Base-by-base conservation (phyloP, 2,797 vertebrate species). In the Sebastes iracundus region DNA sequence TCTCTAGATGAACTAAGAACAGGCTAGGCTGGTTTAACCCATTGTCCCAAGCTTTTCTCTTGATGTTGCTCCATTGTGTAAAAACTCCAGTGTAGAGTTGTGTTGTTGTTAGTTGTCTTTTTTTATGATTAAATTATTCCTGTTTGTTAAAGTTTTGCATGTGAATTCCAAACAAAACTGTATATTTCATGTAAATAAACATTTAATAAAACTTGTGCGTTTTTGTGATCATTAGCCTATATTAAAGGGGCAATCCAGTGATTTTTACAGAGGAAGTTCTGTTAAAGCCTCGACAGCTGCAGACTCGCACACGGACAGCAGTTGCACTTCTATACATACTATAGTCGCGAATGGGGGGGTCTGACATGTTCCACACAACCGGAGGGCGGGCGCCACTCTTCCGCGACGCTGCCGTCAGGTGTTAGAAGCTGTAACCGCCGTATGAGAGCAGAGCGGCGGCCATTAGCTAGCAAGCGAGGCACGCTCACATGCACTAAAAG, bases 51-150 rank as follows among this genome's bases (percentile, higher is more conserved):
- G 59, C 78, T 83, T 84, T 85, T 52, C 30, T 77, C 30, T 59
- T 52, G 28, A 38, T 65, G 63, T 86, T 73, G 76, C 73, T 91
- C 75, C 49, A 74, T 77, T 90, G 58, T 92, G 87, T 93, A 75
- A 86, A 92, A 92, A 93, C 92, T 94, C 89, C 92, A 91, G 58
- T 52, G 49, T 59, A 62, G 80, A 82, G 23, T 77, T 75, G 22
- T 81, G 75, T 82, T 79, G 68, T 33, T 72, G 68, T 33, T 72
- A 52, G 12, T 27, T 59, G 42, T 81, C 49, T 76, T 71, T 81
- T 90, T 88, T 90, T 80, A 85, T 89, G 38, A 83, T 88, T 95
- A 94, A 95, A 90, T 95, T 95, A 94, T 95, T 94, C 28, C 7
- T 72, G 77, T 88, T 90, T 90, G 71, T 87, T 75, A 73, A 73